These are phyloP conservation scores for Amblyjoppa proteus DNA, from an alignment of 2,888 invertebrate species.

Conservation along the genomic window DNA sequence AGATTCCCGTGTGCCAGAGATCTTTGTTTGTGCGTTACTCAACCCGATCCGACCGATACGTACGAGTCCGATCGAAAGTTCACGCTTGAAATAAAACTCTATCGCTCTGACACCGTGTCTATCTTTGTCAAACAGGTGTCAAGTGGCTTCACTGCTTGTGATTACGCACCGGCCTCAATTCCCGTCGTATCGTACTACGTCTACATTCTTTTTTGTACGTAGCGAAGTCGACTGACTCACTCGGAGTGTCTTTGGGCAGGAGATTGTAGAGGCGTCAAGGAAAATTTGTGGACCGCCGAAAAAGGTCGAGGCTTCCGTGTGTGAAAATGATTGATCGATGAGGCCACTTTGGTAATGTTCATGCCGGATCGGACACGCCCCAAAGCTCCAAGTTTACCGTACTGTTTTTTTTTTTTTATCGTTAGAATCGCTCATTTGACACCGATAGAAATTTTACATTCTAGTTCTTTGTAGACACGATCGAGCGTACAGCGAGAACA, in stretches of 20 bases:
- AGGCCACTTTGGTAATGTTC: no score
- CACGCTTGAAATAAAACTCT: conserved; percentile 53
- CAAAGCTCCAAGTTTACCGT: no score
- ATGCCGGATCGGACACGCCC: no score
- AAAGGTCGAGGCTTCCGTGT: neutral
- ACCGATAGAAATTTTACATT: no score
- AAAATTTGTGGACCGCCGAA: neutral
- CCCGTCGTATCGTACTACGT: conserved; percentile 2
- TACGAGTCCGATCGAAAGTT: conserved; percentile 50
- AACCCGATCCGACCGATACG: conserved; percentile 27
- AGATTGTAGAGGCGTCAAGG: neutral
- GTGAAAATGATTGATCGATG: no score
- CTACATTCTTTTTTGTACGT: neutral
- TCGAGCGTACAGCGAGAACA: no score
- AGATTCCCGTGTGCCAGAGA: conserved; percentile 41
- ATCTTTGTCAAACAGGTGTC: conserved; percentile 54
- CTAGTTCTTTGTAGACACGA: no score
- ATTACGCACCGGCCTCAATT: conserved; percentile 23
- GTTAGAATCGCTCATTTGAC: no score
- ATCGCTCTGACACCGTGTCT: conserved; percentile 29
- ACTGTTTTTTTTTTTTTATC: no score
- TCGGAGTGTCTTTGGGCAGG: neutral
- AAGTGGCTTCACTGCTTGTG: conserved; percentile 37
- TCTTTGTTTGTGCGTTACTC: conserved; percentile 49
- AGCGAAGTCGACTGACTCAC: neutral